These are phyloP conservation scores for Trichopria drosophilae DNA, from an alignment of 2,888 invertebrate species.

Conservation along the genomic window DNA sequence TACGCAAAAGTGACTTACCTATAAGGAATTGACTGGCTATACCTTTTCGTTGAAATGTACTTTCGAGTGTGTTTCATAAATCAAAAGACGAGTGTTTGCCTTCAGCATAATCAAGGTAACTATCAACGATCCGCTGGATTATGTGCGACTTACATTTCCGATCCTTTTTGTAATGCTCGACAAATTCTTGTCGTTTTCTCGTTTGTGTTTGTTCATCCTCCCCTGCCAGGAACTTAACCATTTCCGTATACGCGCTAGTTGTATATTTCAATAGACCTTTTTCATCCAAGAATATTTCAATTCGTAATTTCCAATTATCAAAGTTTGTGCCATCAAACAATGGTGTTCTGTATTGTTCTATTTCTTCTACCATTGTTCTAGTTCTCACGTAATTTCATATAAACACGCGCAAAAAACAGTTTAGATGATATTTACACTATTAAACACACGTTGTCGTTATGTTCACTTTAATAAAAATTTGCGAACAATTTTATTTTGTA, in stretches of 20 bases:
- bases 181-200: background rate
- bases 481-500: no score
- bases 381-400: no score
- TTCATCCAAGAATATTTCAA: conserved; percentile 35
- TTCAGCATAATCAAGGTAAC: no score
- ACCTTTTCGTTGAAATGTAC: conserved; percentile 26
- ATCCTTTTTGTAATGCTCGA: background rate
- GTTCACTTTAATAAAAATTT: no score
- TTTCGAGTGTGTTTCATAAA: background rate
- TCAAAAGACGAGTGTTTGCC: no score
- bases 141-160: conserved; percentile 10
- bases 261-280: conserved; percentile 3
- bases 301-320: conserved; percentile 41
- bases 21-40: conserved; percentile 39
- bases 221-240: background rate
- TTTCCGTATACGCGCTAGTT: background rate
- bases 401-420: no score
- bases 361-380: conserved; percentile 1
- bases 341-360: conserved; percentile 17
- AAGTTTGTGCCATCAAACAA: conserved; percentile 33
- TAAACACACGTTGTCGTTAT: no score
- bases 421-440: no score
- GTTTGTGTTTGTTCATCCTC: background rate
- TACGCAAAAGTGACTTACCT: conserved; percentile 33
- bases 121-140: no score